These are phyloP conservation scores for Calcarius lapponicus DNA, from an alignment of 2,797 vertebrate genomes.

Conservation along the genomic window DNA sequence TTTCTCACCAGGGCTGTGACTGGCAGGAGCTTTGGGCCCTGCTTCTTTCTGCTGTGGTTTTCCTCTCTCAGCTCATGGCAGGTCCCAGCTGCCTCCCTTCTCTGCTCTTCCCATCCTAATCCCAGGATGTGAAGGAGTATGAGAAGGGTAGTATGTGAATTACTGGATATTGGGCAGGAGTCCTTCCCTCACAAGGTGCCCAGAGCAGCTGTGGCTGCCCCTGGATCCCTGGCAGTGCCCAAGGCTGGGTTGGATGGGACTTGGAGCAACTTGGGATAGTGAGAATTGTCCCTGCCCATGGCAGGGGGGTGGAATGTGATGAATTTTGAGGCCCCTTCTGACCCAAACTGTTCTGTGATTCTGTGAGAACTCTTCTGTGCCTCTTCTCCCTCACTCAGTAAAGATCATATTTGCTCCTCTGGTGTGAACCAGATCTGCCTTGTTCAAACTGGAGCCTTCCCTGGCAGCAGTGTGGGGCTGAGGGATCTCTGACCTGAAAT, in stretches of 20 bases:
- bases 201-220: background rate
- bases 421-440: fast-evolving
- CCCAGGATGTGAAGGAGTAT: background rate
- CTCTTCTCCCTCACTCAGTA: background rate
- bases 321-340: background rate
- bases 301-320: background rate
- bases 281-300: background rate
- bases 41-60: background rate
- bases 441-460: background rate
- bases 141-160: background rate
- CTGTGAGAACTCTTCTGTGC: background rate
- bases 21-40: background rate
- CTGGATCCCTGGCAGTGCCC: background rate
- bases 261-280: background rate
- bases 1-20: background rate
- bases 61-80: constrained; percentile 39
- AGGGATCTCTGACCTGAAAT: background rate
- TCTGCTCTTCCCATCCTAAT: background rate
- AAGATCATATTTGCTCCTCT: background rate
- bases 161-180: background rate
- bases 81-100: constrained; percentile 52
- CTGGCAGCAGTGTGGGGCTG: fast-evolving
- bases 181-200: background rate
- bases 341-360: background rate
- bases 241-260: fast-evolving